Evolutionary conservation across 1,140 invertebrate genomes (phyloP), one percentile per base, ranked within the genome.

Genomic region (Leptonema lineaticorne): DNA sequence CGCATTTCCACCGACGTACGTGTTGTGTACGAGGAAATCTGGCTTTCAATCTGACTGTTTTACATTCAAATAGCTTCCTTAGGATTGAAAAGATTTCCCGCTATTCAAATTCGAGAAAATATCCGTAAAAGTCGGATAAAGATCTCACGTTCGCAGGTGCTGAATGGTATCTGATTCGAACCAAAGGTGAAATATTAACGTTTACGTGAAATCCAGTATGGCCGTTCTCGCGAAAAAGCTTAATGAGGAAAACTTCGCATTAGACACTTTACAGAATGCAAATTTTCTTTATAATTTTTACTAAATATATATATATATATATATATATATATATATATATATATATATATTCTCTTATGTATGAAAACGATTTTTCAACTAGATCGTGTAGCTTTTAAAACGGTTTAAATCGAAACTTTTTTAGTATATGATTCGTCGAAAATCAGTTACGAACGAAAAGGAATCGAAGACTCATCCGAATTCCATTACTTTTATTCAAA

Each of bases 21-120:
- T 64, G 62, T 64, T 64, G 62, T 64, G 45, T 64, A 64, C 41
- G 29, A n/a, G 41, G 62, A 64, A 64, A 69, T 69, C 68, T 65
- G 68, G 64, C 57, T 69, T 69, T 65, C 56, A 30, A 69, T 60
- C 41, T 50, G 30, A 58, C 68, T 69, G 68, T 69, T 69, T 69
- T 69, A 66, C 68, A 69, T 69, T 64, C 68, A 69, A 69, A 69
- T 69, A 64, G 68, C 68, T 69, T 69, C 63, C 41, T 69, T 60
- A 59, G 68, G 64, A 69, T 69, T 69, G 63, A 69, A 69, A 69
- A 69, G 68, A 69, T 69, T 65, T 64, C 41, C 64, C 62, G 41
- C 58, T 59, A 65, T 69, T 69, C 37, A 46, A 67, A 67, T 67
- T 58, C 50, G 24, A 18, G 64, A 59, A 48, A 56, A 59, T 65